A percentile compares a stretch with the other conserved stretches of the same genome.
Conservation (phyloP, 2,113 vertebrate species). For the Proteles cristata region DNA sequence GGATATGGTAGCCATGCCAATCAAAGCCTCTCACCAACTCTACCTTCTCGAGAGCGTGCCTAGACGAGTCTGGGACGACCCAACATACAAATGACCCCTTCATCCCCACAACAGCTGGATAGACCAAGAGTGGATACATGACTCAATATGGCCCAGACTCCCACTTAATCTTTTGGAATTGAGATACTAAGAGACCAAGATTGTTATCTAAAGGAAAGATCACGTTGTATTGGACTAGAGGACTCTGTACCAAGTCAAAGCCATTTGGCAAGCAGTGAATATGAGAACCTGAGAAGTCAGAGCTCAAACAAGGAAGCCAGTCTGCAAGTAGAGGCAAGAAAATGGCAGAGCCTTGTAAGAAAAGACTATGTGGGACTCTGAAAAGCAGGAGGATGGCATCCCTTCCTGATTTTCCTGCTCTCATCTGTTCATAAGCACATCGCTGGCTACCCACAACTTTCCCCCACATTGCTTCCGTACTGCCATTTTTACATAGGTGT, state of each 20-base stretch:
- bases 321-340: background rate
- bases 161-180: background rate
- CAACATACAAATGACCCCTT: background rate
- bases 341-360: background rate
- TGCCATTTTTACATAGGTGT: background rate
- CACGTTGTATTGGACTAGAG: rapidly evolving
- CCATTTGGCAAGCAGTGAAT: background rate
- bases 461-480: background rate
- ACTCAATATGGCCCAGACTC: background rate
- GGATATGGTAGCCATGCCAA: background rate
- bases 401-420: background rate
- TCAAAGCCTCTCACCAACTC: background rate
- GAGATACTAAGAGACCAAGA: background rate
- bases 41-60: background rate
- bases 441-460: rapidly evolving
- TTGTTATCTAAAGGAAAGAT: background rate
- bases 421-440: rapidly evolving
- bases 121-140: background rate
- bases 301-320: background rate
- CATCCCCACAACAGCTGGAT: background rate
- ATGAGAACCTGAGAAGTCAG: background rate
- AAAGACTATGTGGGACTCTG: background rate
- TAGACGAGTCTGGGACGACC: background rate
- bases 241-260: background rate
- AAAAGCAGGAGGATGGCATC: rapidly evolving